Conservation (phyloP, 2,797 vertebrate genomes). For the Sciaenops ocellatus region DNA sequence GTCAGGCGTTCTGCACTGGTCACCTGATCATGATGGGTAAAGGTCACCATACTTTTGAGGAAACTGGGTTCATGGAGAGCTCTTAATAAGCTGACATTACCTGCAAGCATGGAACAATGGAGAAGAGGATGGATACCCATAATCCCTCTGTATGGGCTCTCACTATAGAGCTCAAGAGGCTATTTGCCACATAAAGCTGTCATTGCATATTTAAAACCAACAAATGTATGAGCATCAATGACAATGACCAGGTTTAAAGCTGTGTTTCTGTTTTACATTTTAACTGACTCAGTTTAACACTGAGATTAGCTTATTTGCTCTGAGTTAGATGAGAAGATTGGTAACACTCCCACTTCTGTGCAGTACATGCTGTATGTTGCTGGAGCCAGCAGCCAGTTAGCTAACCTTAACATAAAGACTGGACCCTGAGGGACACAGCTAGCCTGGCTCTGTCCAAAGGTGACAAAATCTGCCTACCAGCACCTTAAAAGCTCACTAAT, state of each 20-base stretch:
- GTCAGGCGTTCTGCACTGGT: constrained; percentile 36
- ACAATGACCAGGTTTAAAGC: background rate
- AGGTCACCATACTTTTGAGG: constrained; percentile 38
- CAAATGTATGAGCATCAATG: background rate
- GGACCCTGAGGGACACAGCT: background rate
- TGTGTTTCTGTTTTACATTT: background rate
- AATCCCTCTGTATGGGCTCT: background rate
- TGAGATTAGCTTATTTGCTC: background rate
- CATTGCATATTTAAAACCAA: background rate
- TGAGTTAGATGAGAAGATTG: background rate
- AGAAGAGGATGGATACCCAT: background rate
- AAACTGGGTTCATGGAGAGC: constrained; percentile 6
- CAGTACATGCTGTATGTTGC: background rate
- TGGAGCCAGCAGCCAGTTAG: background rate
- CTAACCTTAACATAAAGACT: constrained; percentile 9
- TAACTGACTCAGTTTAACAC: constrained; percentile 1
- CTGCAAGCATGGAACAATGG: constrained; percentile 26
- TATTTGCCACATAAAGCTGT: background rate
- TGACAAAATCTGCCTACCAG: background rate
- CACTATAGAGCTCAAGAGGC: background rate
- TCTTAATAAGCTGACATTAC: constrained; percentile 16
- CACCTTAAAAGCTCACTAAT: background rate
- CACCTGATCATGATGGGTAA: constrained; percentile 44
- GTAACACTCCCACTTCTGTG: background rate
- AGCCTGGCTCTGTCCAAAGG: background rate